phyloP scores from a whole-genome alignment of 2,888 invertebrate genomes.

The Ochropleura plecta region DNA sequence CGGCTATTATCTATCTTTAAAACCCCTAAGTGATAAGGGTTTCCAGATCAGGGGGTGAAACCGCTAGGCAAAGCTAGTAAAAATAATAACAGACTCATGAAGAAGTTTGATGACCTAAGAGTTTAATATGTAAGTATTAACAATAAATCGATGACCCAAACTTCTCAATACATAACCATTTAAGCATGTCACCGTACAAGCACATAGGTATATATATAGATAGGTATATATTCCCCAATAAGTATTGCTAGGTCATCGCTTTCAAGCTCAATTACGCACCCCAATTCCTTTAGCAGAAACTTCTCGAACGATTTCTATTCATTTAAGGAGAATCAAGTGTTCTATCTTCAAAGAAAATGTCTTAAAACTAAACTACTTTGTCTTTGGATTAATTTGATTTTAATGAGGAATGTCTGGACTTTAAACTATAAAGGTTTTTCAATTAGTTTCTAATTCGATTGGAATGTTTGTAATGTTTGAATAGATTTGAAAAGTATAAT shows the following conservation, averaged over 20 bases:
- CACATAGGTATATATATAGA: background rate
- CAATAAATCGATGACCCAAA: background rate
- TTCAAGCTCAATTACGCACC: conserved; percentile 65
- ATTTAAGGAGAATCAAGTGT: conserved; percentile 9
- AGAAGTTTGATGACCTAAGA: too few relatives aligned
- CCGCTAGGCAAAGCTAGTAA: too few relatives aligned
- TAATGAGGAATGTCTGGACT: conserved; percentile 9
- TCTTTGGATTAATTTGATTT: background rate
- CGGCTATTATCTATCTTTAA: too few relatives aligned
- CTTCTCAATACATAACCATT: background rate
- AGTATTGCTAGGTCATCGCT: conserved; percentile 49
- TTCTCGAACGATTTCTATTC: conserved; percentile 41
- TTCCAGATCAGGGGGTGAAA: too few relatives aligned
- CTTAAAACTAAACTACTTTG: conserved; percentile 15
- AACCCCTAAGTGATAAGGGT: too few relatives aligned
- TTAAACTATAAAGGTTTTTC: background rate
- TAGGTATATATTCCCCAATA: conserved; percentile 8
- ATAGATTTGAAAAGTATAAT: too few relatives aligned
- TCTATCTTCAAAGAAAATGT: conserved; percentile 21
- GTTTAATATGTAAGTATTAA: too few relatives aligned
- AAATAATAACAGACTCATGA: too few relatives aligned
- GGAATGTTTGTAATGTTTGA: background rate
- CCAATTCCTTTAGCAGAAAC: conserved; percentile 42
- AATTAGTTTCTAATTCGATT: background rate
- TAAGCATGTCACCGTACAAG: background rate